Percentiles rank a stretch among this genome's conserved stretches.
Evolutionary conservation across 1,140 invertebrate genomes (phyloP).

Genomic region (Apis cerana): DNA sequence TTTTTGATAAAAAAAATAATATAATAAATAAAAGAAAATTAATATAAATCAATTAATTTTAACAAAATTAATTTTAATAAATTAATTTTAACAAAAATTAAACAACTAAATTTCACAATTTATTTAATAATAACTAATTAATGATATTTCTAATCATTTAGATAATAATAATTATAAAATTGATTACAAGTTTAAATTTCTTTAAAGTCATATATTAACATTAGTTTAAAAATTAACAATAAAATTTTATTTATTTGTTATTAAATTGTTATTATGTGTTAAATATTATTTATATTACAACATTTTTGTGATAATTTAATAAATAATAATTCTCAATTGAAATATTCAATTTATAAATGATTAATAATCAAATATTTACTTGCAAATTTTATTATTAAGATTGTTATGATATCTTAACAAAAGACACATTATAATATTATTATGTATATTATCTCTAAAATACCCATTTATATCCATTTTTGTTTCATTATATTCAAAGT

Average conservation of each 20-base stretch:
- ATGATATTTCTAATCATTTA: neutral
- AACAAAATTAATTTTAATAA: no score
- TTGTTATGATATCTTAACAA: neutral
- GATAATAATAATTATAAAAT: neutral
- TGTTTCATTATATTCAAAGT: neutral
- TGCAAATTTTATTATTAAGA: neutral
- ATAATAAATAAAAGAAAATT: neutral
- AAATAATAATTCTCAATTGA: neutral
- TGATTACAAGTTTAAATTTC: neutral
- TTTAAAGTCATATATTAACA: neutral
- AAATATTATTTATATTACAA: neutral
- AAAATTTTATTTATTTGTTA: neutral
- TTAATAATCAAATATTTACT: neutral
- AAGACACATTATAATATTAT: neutral
- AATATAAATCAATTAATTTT: neutral
- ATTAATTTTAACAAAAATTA: neutral
- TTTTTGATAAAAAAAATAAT: neutral
- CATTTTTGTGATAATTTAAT: neutral
- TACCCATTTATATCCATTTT: neutral
- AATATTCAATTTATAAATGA: neutral
- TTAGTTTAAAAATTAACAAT: neutral
- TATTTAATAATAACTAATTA: neutral
- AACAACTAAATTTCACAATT: neutral
- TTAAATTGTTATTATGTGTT: neutral
- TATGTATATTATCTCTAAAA: neutral